Conservation (phyloP, 2,888 invertebrate genomes). For the Rhagium mordax region DNA sequence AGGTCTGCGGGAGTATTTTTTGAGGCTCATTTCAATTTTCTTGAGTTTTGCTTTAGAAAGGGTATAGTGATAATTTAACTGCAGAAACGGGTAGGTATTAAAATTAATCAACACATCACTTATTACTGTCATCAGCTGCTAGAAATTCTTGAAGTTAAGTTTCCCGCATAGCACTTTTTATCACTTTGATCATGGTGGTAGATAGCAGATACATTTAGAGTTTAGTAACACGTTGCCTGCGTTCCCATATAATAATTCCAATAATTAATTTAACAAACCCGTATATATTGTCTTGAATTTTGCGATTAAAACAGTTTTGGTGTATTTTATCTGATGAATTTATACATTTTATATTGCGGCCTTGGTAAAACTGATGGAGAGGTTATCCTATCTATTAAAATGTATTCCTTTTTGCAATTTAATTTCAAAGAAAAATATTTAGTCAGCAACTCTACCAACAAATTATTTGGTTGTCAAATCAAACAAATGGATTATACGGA, state of each 20-base stretch:
- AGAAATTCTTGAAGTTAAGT: constrained; percentile 17
- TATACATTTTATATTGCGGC: constrained; percentile 4
- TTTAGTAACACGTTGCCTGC: constrained; percentile 15
- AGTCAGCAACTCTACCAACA: too few relatives aligned
- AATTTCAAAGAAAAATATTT: too few relatives aligned
- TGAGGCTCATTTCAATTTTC: too few relatives aligned
- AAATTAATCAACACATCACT: constrained; percentile 7
- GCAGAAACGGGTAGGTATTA: background rate
- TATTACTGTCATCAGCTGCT: constrained; percentile 26
- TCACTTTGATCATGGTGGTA: constrained; percentile 49
- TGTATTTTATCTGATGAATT: constrained; percentile 20
- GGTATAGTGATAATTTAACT: too few relatives aligned
- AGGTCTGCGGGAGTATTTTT: too few relatives aligned
- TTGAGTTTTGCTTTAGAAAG: too few relatives aligned
- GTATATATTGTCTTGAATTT: constrained; percentile 31
- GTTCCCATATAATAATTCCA: constrained; percentile 30
- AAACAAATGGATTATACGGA: constrained; percentile 14
- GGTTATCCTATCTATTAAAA: too few relatives aligned
- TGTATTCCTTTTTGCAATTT: too few relatives aligned
- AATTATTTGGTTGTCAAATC: constrained; percentile 3
- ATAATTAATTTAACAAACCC: constrained; percentile 35
- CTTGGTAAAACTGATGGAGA: too few relatives aligned
- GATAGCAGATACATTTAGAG: constrained; percentile 33
- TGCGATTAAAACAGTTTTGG: background rate
- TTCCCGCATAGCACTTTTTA: constrained; percentile 50